These are phyloP conservation scores for Athene cunicularia DNA, from an alignment of 2,113 vertebrate species.

Conservation along the genomic window DNA sequence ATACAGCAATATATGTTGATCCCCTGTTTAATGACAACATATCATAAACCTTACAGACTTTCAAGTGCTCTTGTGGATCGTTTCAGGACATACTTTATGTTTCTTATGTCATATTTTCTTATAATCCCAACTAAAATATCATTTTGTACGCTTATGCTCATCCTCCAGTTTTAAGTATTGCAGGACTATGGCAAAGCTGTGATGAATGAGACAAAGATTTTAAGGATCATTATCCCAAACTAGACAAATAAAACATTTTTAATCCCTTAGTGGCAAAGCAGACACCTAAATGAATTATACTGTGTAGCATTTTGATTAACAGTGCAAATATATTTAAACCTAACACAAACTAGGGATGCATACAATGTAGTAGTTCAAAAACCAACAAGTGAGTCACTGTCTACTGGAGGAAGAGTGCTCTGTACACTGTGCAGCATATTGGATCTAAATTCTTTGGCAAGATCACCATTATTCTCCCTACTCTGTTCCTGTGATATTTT, in stretches of 20 bases:
- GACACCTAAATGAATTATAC: background rate
- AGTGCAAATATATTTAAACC: background rate
- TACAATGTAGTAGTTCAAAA: background rate
- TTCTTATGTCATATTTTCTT: background rate
- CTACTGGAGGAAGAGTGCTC: background rate
- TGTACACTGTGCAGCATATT: background rate
- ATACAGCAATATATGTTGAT: background rate
- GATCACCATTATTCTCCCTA: background rate
- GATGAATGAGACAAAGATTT: background rate
- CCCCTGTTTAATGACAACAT: background rate
- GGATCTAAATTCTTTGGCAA: constrained; percentile 46
- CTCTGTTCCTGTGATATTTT: constrained; percentile 9
- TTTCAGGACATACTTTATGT: background rate
- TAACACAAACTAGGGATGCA: background rate
- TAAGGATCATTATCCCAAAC: background rate
- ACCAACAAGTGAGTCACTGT: background rate
- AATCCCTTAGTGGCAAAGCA: background rate
- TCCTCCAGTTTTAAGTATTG: background rate
- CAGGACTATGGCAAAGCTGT: background rate
- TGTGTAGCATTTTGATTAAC: background rate
- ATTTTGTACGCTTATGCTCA: background rate
- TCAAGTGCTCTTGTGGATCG: background rate
- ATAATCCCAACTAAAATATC: background rate
- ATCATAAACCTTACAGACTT: background rate
- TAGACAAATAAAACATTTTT: background rate